phyloP scores from a whole-genome alignment of 2,797 vertebrate species.

The Fundulus diaphanus region DNA sequence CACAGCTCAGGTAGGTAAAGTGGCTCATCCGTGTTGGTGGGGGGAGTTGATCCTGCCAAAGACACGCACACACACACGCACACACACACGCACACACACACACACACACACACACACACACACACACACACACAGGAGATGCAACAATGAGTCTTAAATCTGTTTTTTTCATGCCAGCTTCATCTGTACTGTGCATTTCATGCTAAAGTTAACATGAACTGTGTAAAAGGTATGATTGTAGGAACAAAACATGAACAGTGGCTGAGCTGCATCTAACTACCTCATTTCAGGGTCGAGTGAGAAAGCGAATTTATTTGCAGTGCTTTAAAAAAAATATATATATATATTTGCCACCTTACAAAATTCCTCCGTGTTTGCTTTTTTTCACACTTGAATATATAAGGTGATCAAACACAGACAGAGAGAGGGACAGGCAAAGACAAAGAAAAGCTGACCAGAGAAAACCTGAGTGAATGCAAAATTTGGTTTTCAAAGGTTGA shows the following conservation, averaged over 20 bases:
- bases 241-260: slow-evolving; percentile 15
- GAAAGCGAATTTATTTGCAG: not conserved
- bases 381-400: no score
- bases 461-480: not conserved
- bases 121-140: not conserved
- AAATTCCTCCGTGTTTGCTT: no score
- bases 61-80: no score
- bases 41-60: not conserved
- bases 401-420: not conserved
- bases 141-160: not conserved
- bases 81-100: no score
- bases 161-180: not conserved
- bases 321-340: not conserved
- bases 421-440: not conserved
- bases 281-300: slow-evolving; percentile 6
- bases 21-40: slow-evolving; percentile 16
- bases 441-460: no score
- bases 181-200: not conserved
- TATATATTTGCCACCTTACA: no score
- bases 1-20: slow-evolving; percentile 63
- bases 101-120: no score
- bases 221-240: not conserved
- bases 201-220: not conserved
- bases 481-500: not conserved
- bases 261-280: slow-evolving; percentile 13